phyloP scores from a whole-genome alignment of 2,888 invertebrate genomes.

The Oithona nana region DNA sequence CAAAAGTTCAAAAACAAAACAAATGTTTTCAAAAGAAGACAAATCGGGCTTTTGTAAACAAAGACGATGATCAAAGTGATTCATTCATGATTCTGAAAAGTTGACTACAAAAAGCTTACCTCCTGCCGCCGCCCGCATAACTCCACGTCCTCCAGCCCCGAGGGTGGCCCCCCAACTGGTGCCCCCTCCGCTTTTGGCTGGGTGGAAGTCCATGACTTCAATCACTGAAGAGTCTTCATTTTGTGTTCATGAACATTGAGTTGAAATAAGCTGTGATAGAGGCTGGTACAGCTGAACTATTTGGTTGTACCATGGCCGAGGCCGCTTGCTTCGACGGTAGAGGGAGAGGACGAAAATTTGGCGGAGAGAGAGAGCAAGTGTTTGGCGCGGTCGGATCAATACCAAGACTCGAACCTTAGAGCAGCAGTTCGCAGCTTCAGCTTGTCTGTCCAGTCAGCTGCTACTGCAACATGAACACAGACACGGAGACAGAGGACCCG shows the following conservation, averaged over 20 bases:
- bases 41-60: too few relatives aligned
- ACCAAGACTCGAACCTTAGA: background rate
- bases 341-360: too few relatives aligned
- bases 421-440: background rate
- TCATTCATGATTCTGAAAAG: too few relatives aligned
- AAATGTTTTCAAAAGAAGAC: too few relatives aligned
- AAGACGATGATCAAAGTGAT: too few relatives aligned
- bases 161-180: conserved; percentile 16
- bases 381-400: background rate
- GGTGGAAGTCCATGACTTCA: conserved; percentile 4
- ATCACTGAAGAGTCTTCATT: too few relatives aligned
- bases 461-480: background rate
- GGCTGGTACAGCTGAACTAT: too few relatives aligned
- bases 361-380: background rate
- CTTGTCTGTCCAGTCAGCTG: background rate
- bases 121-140: conserved; percentile 17
- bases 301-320: background rate
- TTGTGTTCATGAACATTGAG: too few relatives aligned
- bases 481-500: too few relatives aligned
- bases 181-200: background rate
- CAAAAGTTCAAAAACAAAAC: too few relatives aligned
- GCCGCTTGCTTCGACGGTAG: background rate
- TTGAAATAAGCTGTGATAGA: too few relatives aligned
- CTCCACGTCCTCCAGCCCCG: conserved; percentile 15
- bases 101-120: background rate